A percentile compares a stretch with the other conserved stretches of the same genome.
phyloP scores from a whole-genome alignment of 2,888 invertebrate species.

The Nebria salina region DNA sequence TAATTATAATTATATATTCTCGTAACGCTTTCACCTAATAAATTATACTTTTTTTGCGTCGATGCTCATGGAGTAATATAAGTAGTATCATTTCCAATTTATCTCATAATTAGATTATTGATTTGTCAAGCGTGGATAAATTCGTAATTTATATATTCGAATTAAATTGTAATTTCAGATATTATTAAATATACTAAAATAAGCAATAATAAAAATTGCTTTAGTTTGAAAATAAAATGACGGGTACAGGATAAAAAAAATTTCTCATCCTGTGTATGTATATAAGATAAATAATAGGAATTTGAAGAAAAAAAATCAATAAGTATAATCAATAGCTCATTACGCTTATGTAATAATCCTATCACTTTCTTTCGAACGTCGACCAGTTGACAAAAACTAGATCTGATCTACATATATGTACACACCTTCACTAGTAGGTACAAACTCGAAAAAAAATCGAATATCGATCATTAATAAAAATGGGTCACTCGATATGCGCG shows the following conservation, averaged over 20 bases:
- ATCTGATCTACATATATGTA: slow-evolving; percentile 1
- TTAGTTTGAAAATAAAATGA: no score
- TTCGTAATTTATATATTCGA: no score
- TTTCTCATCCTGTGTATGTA: no score
- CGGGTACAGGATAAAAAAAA: no score
- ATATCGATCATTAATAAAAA: slow-evolving; percentile 2
- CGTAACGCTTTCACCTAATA: neutral
- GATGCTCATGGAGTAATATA: neutral
- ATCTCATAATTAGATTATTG: neutral
- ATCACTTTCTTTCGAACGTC: slow-evolving; percentile 30
- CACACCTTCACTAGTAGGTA: neutral
- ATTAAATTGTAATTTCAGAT: no score
- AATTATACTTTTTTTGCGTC: neutral
- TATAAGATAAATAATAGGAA: no score
- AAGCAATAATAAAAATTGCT: no score
- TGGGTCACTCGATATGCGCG: slow-evolving; percentile 3
- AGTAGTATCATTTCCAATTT: neutral
- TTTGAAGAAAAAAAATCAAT: no score
- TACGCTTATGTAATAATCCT: slow-evolving; percentile 39
- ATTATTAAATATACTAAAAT: no score
- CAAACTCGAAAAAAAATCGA: slow-evolving; percentile 4
- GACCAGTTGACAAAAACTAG: slow-evolving; percentile 17
- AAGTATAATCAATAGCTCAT: slow-evolving; percentile 30
- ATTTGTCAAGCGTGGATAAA: neutral
- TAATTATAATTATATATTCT: neutral